Percentiles rank a stretch among this genome's conserved stretches.
phyloP scores from a whole-genome alignment of 2,797 vertebrate genomes.

The Varecia variegata region DNA sequence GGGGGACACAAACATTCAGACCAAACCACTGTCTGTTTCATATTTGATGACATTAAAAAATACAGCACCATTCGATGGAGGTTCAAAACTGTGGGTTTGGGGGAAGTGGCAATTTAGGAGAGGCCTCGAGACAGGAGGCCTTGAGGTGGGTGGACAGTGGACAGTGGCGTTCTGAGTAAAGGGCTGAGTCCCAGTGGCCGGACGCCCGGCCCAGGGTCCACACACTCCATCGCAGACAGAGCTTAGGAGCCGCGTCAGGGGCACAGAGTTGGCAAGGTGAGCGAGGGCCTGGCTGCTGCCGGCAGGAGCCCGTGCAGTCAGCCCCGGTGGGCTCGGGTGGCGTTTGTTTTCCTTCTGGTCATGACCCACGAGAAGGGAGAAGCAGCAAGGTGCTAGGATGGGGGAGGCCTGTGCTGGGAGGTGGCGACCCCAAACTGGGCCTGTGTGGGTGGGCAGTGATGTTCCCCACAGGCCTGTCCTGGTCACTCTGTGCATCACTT shows the following conservation, averaged over 20 bases:
- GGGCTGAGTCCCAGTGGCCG: neutral
- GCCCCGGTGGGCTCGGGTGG: neutral
- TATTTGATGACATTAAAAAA: neutral
- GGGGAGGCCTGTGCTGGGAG: neutral
- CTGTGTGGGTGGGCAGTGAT: neutral
- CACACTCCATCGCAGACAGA: rapidly evolving
- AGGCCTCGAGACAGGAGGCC: neutral
- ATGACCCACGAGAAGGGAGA: neutral
- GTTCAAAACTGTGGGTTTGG: neutral
- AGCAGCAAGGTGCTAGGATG: rapidly evolving
- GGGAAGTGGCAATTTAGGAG: no score
- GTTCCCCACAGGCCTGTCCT: rapidly evolving
- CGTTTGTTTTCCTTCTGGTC: neutral
- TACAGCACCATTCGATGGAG: rapidly evolving
- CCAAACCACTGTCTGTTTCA: no score
- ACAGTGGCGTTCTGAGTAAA: neutral
- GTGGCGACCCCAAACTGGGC: neutral
- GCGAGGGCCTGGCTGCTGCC: neutral
- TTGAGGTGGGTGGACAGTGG: neutral
- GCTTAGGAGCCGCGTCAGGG: rapidly evolving
- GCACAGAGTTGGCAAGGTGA: neutral
- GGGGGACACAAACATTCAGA: neutral
- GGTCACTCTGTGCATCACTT: rapidly evolving
- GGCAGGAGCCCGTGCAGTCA: rapidly evolving
- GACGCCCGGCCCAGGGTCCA: neutral